Evolutionary conservation across 2,797 vertebrate species (phyloP).

Genomic region (Crocidura indochinensis): DNA sequence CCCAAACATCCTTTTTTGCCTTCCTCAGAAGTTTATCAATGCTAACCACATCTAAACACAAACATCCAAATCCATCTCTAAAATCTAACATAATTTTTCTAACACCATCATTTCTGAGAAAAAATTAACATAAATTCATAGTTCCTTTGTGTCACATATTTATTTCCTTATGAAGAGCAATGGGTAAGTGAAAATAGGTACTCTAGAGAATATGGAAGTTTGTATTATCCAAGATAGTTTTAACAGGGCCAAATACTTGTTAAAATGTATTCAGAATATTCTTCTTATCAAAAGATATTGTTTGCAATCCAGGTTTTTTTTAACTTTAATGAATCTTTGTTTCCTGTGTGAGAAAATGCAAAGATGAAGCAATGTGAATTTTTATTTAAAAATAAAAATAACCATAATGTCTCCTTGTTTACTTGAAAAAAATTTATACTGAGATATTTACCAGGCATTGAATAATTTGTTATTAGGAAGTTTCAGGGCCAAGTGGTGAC

Average conservation of each 20-base stretch:
- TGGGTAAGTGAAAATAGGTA: no score
- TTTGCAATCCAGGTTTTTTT: not conserved
- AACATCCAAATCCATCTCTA: no score
- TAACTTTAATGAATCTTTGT: slow-evolving; percentile 12
- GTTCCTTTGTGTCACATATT: no score
- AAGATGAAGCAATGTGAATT: not conserved
- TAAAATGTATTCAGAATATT: not conserved
- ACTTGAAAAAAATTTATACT: not conserved
- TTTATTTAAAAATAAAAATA: not conserved
- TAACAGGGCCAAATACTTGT: not conserved
- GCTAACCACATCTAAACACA: no score
- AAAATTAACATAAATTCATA: no score
- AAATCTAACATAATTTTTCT: no score
- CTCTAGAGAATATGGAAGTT: not conserved
- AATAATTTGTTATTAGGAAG: no score
- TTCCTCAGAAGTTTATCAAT: no score
- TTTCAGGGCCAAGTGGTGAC: no score
- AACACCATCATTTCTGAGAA: no score
- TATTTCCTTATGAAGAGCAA: no score
- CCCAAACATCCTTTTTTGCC: not conserved
- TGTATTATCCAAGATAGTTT: not conserved
- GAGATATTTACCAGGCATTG: no score
- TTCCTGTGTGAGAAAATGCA: not conserved
- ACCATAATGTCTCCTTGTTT: not conserved
- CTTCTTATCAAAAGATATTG: not conserved